These are phyloP conservation scores for Mamestra brassicae DNA, from an alignment of 2,888 invertebrate genomes.

Conservation along the genomic window DNA sequence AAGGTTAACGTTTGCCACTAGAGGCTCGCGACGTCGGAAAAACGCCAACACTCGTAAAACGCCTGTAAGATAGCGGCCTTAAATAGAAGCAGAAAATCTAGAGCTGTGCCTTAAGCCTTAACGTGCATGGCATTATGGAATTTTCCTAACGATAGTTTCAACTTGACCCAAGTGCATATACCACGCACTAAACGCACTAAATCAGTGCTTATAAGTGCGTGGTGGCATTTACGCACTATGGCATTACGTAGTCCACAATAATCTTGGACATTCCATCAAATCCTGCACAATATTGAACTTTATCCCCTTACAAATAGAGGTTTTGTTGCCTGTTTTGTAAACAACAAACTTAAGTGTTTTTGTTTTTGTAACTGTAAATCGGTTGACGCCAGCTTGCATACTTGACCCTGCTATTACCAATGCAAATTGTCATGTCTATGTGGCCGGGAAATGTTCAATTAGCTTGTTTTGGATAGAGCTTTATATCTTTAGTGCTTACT, in stretches of 20 bases:
- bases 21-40: no score
- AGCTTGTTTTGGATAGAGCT: constrained; percentile 12
- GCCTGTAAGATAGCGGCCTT: no score
- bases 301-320: constrained; percentile 39
- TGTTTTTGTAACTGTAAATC: constrained; percentile 62
- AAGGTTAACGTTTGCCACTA: no score
- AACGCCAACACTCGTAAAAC: no score
- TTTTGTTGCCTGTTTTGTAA: constrained; percentile 16
- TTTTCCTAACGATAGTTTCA: constrained; percentile 37
- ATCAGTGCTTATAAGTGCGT: constrained; percentile 26
- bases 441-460: constrained; percentile 37
- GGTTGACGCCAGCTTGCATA: constrained; percentile 67
- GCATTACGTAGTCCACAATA: constrained; percentile 43
- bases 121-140: constrained; percentile 20
- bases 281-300: constrained; percentile 32
- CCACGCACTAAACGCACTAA: constrained; percentile 36
- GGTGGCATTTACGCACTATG: constrained; percentile 39
- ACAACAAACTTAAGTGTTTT: constrained; percentile 48
- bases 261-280: constrained; percentile 16
- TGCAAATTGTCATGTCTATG: constrained; percentile 63
- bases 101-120: no score
- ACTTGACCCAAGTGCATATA: constrained; percentile 11
- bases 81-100: neutral
- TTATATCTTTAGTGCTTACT: constrained; percentile 8
- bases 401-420: constrained; percentile 73